These are phyloP conservation scores for Dasypogon diadema DNA, from an alignment of 2,888 invertebrate genomes.

Conservation along the genomic window DNA sequence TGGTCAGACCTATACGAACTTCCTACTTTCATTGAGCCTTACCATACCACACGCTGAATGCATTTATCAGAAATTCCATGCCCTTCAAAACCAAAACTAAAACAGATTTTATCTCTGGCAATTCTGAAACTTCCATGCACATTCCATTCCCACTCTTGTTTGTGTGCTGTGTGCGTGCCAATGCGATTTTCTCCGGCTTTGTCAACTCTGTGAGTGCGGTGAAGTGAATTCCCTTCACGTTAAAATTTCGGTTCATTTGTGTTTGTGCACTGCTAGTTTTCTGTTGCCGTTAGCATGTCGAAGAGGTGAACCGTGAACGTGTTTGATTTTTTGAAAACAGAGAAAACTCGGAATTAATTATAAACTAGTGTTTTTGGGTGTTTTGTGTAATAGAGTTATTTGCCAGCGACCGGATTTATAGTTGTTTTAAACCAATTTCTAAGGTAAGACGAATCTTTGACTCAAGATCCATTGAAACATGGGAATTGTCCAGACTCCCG, in stretches of 20 bases:
- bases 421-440: neutral
- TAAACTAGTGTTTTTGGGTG: conserved; percentile 40
- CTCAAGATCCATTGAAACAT: neutral
- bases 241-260: conserved; percentile 52
- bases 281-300: conserved; percentile 58
- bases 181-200: conserved; percentile 25
- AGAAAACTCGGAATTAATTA: conserved; percentile 34
- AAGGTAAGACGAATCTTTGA: conserved; percentile 29
- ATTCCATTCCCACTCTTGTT: conserved; percentile 2
- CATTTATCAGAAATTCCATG: too few relatives aligned
- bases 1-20: too few relatives aligned
- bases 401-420: conserved; percentile 22
- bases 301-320: conserved; percentile 56
- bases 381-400: conserved; percentile 36
- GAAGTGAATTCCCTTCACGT: conserved; percentile 54
- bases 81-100: too few relatives aligned
- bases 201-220: too few relatives aligned
- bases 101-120: conserved; percentile 2
- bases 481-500: neutral
- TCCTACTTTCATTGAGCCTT: too few relatives aligned
- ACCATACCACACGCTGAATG: too few relatives aligned
- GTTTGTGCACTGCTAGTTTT: conserved; percentile 55
- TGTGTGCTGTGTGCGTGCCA: conserved; percentile 17
- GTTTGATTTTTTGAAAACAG: conserved; percentile 49
- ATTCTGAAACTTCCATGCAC: neutral